Evolutionary conservation across 2,888 invertebrate species (phyloP), one percentile per base, ranked within the genome.

Genomic region (Drosophila paracracens): DNA sequence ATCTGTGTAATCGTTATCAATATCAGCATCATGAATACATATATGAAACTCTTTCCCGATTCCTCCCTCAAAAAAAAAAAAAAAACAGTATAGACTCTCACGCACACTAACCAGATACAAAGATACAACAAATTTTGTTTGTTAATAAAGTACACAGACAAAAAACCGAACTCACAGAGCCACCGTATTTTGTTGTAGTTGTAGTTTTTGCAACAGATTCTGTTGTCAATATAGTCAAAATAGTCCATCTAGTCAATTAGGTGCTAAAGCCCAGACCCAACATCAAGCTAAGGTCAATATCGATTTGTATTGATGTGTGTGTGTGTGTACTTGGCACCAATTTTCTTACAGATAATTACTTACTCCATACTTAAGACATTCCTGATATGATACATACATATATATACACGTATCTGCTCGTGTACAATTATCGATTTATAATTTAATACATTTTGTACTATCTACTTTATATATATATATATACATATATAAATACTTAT

Each of bases 1-100:
- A 70, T 71, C 40, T 77, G 53, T 81, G 65, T 73, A 73, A 74
- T 65, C 71, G 65, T 74, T 61, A 70, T 81, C 81, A 73, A 65
- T 74, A 77, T 83, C 75, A 64, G 69, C 65, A 74, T 80, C 77
- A 80, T 74, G 60, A 61, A 59, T 38, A 74, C 74, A 72, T 62
- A 63, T 63, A 63, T 63, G 59, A 80, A 74, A 80, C 71, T 78
- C 69, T 81, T 48, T 70, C 66, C 74, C 76, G 40, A 67, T 43
- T 68, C 69, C 66, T 58, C n/a, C 35, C 48, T n/a, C n/a, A n/a
- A 57, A 61, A 50, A 62, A 51, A 62, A 63, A 43, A 25, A n/a
- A n/a, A 27, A 7, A 51, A 31, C 31, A 31, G 52, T 60, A n/a
- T 52, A 69, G 64, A 63, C 56, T 65, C 50, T 73, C 40, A 63